Percentiles rank a stretch among this genome's conserved stretches.
Conservation (phyloP, 2,797 vertebrate genomes). For the Clarias laeviceps region DNA sequence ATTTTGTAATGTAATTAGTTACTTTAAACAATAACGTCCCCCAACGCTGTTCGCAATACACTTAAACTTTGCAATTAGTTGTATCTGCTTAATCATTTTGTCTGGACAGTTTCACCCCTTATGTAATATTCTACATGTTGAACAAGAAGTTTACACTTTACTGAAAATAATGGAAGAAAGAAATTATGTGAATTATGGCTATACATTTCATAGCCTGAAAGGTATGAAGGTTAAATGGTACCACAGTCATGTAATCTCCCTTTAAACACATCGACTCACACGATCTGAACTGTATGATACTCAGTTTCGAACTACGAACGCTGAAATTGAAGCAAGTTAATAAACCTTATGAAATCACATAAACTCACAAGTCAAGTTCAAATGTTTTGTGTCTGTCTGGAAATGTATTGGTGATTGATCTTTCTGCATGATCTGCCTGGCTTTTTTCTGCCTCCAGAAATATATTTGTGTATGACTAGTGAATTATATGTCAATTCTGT, state of each 20-base stretch:
- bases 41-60: background rate
- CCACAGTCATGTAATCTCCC: background rate
- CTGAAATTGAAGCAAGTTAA: background rate
- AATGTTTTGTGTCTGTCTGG: conserved; percentile 28
- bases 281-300: background rate
- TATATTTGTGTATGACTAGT: conserved; percentile 54
- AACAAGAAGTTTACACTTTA: background rate
- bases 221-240: background rate
- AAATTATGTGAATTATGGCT: background rate
- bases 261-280: background rate
- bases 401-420: conserved; percentile 29
- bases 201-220: background rate
- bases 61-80: background rate
- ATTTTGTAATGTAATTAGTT: no score
- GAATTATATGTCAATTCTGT: background rate
- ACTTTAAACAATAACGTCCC: no score
- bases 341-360: background rate
- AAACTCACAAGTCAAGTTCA: background rate
- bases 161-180: no score
- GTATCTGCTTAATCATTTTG: background rate
- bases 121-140: background rate
- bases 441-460: conserved; percentile 42
- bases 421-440: conserved; percentile 44
- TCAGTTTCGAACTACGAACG: background rate
- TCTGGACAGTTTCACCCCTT: background rate